These are phyloP conservation scores for Benitochromis conjunctus DNA, from an alignment of 2,113 vertebrate genomes.

Conservation along the genomic window DNA sequence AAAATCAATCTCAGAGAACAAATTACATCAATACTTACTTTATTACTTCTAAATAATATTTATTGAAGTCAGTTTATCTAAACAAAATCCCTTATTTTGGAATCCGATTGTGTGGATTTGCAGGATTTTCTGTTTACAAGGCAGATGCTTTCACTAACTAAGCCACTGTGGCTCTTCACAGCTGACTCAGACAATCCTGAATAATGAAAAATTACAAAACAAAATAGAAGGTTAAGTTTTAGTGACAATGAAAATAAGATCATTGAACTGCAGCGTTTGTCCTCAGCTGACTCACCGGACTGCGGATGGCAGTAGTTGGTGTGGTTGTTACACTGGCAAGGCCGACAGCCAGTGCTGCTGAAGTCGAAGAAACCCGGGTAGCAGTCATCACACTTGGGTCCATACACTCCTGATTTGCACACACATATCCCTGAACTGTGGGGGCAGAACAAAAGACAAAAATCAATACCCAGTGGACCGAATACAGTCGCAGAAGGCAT, in stretches of 20 bases:
- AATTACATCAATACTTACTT: neutral
- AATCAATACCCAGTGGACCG: neutral
- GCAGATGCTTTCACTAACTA: neutral
- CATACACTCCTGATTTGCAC: slow-evolving; percentile 75
- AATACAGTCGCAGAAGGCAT: neutral
- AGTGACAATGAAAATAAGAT: neutral
- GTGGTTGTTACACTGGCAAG: slow-evolving; percentile 76
- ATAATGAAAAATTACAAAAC: neutral
- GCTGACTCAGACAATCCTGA: neutral
- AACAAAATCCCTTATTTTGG: neutral
- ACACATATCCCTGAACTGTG: slow-evolving; percentile 74
- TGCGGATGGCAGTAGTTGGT: slow-evolving; percentile 76
- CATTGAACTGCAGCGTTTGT: neutral
- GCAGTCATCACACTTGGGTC: slow-evolving; percentile 79
- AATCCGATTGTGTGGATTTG: neutral
- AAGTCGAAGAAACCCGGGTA: slow-evolving; percentile 76
- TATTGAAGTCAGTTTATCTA: neutral
- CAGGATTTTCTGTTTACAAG: neutral
- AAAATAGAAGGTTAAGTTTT: neutral
- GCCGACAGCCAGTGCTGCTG: slow-evolving; percentile 74
- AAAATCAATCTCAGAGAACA: neutral
- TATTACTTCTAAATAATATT: neutral
- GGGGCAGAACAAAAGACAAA: neutral
- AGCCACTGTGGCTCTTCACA: neutral
- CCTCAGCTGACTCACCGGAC: slow-evolving; percentile 66